phyloP scores from a whole-genome alignment of 2,797 vertebrate species.

The Helostoma temminkii region DNA sequence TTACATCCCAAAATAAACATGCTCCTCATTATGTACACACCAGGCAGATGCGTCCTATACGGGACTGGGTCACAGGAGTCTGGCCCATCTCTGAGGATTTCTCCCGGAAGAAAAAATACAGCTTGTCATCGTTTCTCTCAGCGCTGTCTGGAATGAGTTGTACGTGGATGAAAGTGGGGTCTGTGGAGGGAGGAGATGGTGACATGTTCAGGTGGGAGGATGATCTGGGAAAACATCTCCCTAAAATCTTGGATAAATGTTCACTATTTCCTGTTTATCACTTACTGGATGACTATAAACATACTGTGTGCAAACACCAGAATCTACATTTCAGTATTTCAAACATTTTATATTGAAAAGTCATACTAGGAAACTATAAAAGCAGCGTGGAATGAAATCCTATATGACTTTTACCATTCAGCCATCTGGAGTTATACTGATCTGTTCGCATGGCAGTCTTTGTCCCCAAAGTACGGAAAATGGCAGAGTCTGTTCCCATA shows the following conservation, averaged over 20 bases:
- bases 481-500: conserved; percentile 98
- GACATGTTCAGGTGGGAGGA: conserved; percentile 24
- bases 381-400: conserved; percentile 17
- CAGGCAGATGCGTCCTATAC: conserved; percentile 97
- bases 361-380: conserved; percentile 3
- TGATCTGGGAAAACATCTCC: conserved; percentile 48
- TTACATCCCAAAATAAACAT: conserved; percentile 62
- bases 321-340: conserved; percentile 23
- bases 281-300: conserved; percentile 39
- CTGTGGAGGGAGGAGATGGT: conserved; percentile 76
- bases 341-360: neutral
- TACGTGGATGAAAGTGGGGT: conserved; percentile 93
- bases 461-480: conserved; percentile 96
- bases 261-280: conserved; percentile 49
- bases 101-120: conserved; percentile 99
- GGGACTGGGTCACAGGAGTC: conserved; percentile 92
- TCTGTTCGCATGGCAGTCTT: conserved; percentile 97
- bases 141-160: conserved; percentile 97
- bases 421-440: conserved; percentile 99
- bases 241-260: conserved; percentile 42
- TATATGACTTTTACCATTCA: conserved; percentile 88
- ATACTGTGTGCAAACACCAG: conserved; percentile 18
- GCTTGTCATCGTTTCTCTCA: conserved; percentile 96
- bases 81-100: conserved; percentile 93
- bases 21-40: conserved; percentile 79